Evolutionary conservation across 2,888 invertebrate genomes (phyloP), one percentile per base, ranked within the genome.

Genomic region (Xestia ashworthii): DNA sequence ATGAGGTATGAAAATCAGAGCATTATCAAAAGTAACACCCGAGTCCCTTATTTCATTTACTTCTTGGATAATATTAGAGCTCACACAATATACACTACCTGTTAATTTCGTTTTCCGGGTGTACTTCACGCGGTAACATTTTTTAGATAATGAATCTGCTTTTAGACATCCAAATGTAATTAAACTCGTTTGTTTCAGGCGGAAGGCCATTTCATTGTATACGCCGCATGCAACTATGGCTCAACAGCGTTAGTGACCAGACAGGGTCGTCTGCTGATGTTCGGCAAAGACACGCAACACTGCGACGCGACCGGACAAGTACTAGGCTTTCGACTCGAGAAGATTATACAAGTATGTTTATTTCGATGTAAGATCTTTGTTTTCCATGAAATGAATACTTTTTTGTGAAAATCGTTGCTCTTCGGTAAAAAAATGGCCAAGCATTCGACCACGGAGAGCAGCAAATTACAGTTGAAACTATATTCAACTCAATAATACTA

Each of bases 211-310:
- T 97, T 97, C 89, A 97, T 99, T 48, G 97, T 98, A 0, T 98
- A 98, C 89, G 98, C 98, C 0, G 99, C 99, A 0, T 99, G 99
- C 92, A 99, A 99, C 94, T 99, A 99, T 94, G 99, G 99, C 9
- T 99, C 99, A 4, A 99, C 99, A 16, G 99, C 99, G 6, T 97
- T 99, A 81, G 98, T 99, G 0, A 99, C 99, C 2, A 98, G 98
- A 90, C 98, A 98, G 74, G 99, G 99, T 0, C 98, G 98, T 90
- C 96, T 99, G 60, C 97, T 98, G 76, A 98, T 99, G 98, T 99
- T 98, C 94, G 99, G 99, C 65, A 99, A 99, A 93, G 99, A 99
- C 94, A 98, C 98, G 19, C 97, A 98, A 11, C 98, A 99, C 92
- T 98, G 98, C 88, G 99, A 99, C 95, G 96, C 98, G 1, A 93